Base-by-base conservation (phyloP, 2,888 invertebrate genomes). In the Smittia sp. region DNA sequence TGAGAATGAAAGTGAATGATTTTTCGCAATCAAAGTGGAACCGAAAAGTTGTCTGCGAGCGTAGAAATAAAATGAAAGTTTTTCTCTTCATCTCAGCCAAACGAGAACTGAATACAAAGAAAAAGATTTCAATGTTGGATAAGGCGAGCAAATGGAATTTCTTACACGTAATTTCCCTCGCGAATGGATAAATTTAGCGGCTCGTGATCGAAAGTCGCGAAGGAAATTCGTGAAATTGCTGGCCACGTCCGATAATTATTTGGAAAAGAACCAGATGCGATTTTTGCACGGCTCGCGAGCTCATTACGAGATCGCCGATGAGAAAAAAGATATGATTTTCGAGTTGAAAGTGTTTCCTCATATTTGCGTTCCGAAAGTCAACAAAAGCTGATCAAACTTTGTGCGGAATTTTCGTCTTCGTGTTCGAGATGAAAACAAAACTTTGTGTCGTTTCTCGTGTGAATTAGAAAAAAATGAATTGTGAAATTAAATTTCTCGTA, bases 51-150 rank as follows among this genome's bases (percentile, higher is more conserved):
- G 20, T 4, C 27, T 63, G 24, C 9, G 11, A 58, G 7, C 4
- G 22, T 13, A 58, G n/a, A 25, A 63, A 63, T 25, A 25, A 63
- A 63, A 63, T 63, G 63, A 63, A 63, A 63, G 63, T 63, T 63
- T 63, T 63, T 63, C 27, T 25, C 27, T 63, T 63, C 27, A 25
- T 63, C 25, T 63, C 9, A 58, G 22, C 3, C 15, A 58, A 63
- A 63, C 9, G 27, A 63, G 27, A 63, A 58, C 20, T 15, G 46
- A 58, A 27, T 63, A 20, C 39, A 66, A 66, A 38, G 66, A 11
- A 39, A 65, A 66, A 66, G 66, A 66, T 66, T 66, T 66, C 66
- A 66, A 66, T 66, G 66, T 39, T 66, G 66, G 39, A 66, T 39
- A 32, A 66, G 15, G 39, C 66, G 39, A 27, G 39, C 22, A 66